Percentiles rank a stretch among this genome's conserved stretches.
Evolutionary conservation across 1,140 invertebrate species (phyloP).

Genomic region (Galleria mellonella): DNA sequence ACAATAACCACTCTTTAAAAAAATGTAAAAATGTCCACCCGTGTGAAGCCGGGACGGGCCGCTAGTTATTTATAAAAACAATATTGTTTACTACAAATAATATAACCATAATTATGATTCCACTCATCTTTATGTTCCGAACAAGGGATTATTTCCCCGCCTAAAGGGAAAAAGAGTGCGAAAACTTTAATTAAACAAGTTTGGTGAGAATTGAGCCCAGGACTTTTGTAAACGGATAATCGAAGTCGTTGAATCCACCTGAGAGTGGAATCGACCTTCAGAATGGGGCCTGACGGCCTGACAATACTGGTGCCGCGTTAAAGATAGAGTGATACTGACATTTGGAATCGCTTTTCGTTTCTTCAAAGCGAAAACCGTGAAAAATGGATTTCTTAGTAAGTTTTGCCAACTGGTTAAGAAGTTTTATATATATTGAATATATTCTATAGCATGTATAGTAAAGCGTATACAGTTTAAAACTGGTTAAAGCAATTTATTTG

Average conservation of each 20-base stretch:
- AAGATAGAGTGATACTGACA: slow-evolving; percentile 40
- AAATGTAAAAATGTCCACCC: too few species aligned
- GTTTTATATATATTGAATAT: too few species aligned
- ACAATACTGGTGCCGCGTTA: slow-evolving; percentile 21
- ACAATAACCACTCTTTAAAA: too few species aligned
- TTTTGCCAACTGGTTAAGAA: slow-evolving; percentile 17
- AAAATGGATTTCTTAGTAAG: slow-evolving; percentile 50
- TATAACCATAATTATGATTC: slow-evolving; percentile 4
- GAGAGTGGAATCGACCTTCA: slow-evolving; percentile 33
- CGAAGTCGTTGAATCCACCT: slow-evolving; percentile 55
- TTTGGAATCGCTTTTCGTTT: slow-evolving; percentile 16
- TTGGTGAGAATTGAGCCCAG: slow-evolving; percentile 53
- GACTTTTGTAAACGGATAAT: slow-evolving; percentile 69
- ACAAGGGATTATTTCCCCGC: slow-evolving; percentile 59
- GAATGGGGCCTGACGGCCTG: slow-evolving; percentile 26
- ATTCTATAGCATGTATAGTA: too few species aligned
- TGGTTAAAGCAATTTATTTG: too few species aligned
- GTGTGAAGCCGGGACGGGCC: too few species aligned
- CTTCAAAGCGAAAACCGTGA: slow-evolving; percentile 20
- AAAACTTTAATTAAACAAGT: slow-evolving; percentile 72
- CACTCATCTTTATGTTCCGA: slow-evolving; percentile 29
- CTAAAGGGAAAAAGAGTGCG: slow-evolving; percentile 68
- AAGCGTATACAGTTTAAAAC: too few species aligned
- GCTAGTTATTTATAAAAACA: too few species aligned
- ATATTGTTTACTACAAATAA: background rate